phyloP scores from a whole-genome alignment of 2,888 invertebrate species.

The Kryphioiulus occultus region DNA sequence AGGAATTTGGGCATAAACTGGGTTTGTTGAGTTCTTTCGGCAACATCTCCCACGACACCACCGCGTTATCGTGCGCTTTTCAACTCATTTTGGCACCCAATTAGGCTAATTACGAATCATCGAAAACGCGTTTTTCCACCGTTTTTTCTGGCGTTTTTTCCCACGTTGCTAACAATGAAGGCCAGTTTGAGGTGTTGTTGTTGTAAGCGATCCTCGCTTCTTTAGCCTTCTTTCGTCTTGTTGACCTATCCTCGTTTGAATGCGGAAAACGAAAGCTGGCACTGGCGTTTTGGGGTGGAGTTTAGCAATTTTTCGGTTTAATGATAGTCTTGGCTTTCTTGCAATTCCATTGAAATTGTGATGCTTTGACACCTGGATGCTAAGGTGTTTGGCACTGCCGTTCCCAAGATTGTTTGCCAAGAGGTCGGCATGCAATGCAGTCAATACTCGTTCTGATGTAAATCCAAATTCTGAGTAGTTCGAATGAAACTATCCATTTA shows the following conservation, averaged over 20 bases:
- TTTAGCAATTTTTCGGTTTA: not conserved
- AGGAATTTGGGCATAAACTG: not conserved
- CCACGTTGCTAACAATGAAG: not conserved
- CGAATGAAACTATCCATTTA: no score
- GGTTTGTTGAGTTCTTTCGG: not conserved
- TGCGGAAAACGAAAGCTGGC: not conserved
- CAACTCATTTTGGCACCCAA: not conserved
- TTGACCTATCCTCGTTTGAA: slow-evolving; percentile 8
- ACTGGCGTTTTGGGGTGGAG: not conserved
- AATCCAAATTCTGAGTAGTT: no score
- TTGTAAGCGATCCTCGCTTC: not conserved
- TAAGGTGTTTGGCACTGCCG: not conserved
- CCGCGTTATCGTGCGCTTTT: not conserved
- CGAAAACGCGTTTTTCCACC: not conserved
- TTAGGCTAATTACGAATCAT: slow-evolving; percentile 6
- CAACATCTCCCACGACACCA: not conserved
- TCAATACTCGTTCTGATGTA: no score
- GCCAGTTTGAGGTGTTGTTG: slow-evolving; percentile 3
- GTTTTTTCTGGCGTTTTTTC: not conserved
- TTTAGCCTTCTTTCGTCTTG: not conserved
- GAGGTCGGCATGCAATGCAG: no score
- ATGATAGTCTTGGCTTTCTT: not conserved
- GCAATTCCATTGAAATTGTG: not conserved
- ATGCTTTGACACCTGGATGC: not conserved
- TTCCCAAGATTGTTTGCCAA: not conserved